Base-by-base conservation (phyloP, 1,140 invertebrate species). In the Charaxes varanes region DNA sequence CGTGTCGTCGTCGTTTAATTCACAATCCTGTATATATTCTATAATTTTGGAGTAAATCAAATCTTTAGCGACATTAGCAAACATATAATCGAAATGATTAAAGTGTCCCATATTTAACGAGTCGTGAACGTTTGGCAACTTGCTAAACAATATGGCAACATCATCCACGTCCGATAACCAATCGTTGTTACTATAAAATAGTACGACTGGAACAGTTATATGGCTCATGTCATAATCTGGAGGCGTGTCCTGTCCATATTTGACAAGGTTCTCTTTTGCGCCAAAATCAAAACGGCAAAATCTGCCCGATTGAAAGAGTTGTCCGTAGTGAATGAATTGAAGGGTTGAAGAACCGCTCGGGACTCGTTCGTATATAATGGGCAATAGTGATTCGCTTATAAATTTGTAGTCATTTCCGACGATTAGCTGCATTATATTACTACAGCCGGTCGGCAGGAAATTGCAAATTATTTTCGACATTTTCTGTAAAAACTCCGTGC, bases 321-420 rank as follows among this genome's bases (percentile, higher is more conserved):
- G 92, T 0, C 87, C 89, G 49, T 86, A 93, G 57, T 94, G 92
- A 11, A 93, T 80, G n/a, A 96, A 73, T 60, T 94, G 93, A 53
- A 90, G 87, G 31, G 88, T 89, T 0, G 93, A 93, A 0, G 92
- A 89, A 3, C 92, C 92, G 3, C 92, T 90, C 1, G 94, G 93
- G n/a, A 88, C 86, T 58, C 96, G 93, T 0, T 88, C 88, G 11
- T 91, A 79, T 48, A 95, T 91, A 0, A 94, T 87, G 0, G 91
- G 86, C 4, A 92, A 51, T 55, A 92, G 63, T 48, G 74, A 77
- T 21, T 49, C 72, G 16, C 87, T 82, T 11, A 88, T 64, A 42
- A 88, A 79, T 2, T 79, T 78, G 0, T 51, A 46, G 47, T 85
- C 85, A 13, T 78, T 85, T 3, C 88, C 89, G 22, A 84, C 79